phyloP scores from a whole-genome alignment of 2,888 invertebrate species.

The Toxonevra muliebris region DNA sequence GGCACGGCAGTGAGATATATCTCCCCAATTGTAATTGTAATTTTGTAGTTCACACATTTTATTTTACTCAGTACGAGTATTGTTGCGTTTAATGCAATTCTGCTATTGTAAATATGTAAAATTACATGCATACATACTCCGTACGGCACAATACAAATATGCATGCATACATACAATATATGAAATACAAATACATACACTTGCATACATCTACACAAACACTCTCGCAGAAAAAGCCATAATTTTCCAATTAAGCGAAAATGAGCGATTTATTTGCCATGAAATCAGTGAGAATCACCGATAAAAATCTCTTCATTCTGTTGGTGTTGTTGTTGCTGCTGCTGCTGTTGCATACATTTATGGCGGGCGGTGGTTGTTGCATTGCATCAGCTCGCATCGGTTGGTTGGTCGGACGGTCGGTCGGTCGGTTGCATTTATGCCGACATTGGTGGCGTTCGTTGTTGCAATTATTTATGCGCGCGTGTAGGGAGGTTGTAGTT shows the following conservation, averaged over 20 bases:
- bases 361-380: constrained; percentile 21
- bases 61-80: constrained; percentile 22
- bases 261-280: constrained; percentile 66
- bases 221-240: constrained; percentile 48
- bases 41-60: constrained; percentile 44
- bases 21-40: constrained; percentile 23
- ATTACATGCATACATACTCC: not conserved
- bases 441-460: constrained; percentile 30
- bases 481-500: constrained; percentile 34
- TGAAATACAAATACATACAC: constrained; percentile 15
- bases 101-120: too few species aligned
- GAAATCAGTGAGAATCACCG: constrained; percentile 66
- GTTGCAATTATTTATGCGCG: constrained; percentile 40
- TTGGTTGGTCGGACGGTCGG: constrained; percentile 17
- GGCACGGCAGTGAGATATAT: constrained; percentile 1
- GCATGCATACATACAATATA: constrained; percentile 24
- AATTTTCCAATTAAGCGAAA: constrained; percentile 66
- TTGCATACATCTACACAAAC: constrained; percentile 42
- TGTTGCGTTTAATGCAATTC: too few species aligned
- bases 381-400: constrained; percentile 12
- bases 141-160: constrained; percentile 16
- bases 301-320: constrained; percentile 64
- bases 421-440: constrained; percentile 15
- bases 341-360: constrained; percentile 36
- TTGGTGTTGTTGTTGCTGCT: constrained; percentile 31